These are phyloP conservation scores for Diadumene lineata DNA, from an alignment of 92 coral and sea anemone genomes.

Conservation along the genomic window DNA sequence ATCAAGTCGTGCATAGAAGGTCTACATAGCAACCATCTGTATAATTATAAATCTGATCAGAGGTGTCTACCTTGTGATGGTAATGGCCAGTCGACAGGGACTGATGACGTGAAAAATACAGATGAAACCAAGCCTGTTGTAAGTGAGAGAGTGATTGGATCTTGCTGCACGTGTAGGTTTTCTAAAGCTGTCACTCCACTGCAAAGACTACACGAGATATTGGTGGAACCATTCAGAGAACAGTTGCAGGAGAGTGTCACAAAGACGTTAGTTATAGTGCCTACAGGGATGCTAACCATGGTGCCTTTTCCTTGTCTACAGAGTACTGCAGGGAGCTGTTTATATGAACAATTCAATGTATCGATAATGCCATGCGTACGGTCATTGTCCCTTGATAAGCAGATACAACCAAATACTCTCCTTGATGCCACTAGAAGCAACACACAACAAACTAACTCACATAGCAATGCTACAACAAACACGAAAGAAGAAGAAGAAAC, in stretches of 20 bases:
- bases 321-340: conserved; percentile 38
- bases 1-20: conserved; percentile 62
- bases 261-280: conserved; percentile 48
- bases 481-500: neutral
- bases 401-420: too few relatives aligned
- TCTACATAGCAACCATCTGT: conserved; percentile 39
- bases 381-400: conserved; percentile 39
- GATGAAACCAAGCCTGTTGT: neutral
- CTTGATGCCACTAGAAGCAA: too few relatives aligned
- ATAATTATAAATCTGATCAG: conserved; percentile 66
- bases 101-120: neutral
- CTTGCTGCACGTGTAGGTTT: conserved; percentile 5
- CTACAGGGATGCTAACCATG: conserved; percentile 52
- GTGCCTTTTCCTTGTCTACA: conserved; percentile 75
- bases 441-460: too few relatives aligned
- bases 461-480: too few relatives aligned
- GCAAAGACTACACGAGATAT: conserved; percentile 57
- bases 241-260: conserved; percentile 24
- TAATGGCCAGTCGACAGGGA: neutral
- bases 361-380: conserved; percentile 66
- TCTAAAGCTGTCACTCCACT: conserved; percentile 38
- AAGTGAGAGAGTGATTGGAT: neutral
- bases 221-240: conserved; percentile 59
- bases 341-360: conserved; percentile 48
- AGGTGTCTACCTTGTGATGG: conserved; percentile 60